Evolutionary conservation across 2,113 vertebrate species (phyloP).

Genomic region (Chauna torquata): DNA sequence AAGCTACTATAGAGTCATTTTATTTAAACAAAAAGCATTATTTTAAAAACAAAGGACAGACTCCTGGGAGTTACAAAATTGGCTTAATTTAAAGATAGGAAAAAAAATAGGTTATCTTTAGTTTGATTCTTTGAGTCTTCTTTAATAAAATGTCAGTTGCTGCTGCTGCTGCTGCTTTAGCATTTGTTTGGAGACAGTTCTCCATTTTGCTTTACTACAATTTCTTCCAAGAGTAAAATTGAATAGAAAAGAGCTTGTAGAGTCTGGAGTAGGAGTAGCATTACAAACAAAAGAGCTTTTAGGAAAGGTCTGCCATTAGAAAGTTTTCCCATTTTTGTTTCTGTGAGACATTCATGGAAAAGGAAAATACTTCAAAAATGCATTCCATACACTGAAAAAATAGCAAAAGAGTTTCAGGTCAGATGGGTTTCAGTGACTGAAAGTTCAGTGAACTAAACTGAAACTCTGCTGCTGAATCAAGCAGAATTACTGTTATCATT

Average conservation of each 20-base stretch:
- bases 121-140: neutral
- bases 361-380: neutral
- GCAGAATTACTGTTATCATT: neutral
- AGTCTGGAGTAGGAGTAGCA: neutral
- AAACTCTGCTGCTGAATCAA: neutral
- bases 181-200: neutral
- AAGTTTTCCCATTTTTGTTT: neutral
- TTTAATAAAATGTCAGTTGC: neutral
- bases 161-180: neutral
- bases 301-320: neutral
- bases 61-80: neutral
- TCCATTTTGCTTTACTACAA: neutral
- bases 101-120: neutral
- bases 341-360: neutral
- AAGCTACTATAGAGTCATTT: neutral
- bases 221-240: neutral
- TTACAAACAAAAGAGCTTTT: neutral
- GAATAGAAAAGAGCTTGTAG: neutral
- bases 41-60: neutral
- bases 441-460: neutral
- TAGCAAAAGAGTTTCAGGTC: rapidly evolving
- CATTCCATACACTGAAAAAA: neutral
- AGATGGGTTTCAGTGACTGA: neutral
- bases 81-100: neutral
- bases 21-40: neutral